Evolutionary conservation across 2,113 vertebrate species (phyloP).

Genomic region (Apus apus): DNA sequence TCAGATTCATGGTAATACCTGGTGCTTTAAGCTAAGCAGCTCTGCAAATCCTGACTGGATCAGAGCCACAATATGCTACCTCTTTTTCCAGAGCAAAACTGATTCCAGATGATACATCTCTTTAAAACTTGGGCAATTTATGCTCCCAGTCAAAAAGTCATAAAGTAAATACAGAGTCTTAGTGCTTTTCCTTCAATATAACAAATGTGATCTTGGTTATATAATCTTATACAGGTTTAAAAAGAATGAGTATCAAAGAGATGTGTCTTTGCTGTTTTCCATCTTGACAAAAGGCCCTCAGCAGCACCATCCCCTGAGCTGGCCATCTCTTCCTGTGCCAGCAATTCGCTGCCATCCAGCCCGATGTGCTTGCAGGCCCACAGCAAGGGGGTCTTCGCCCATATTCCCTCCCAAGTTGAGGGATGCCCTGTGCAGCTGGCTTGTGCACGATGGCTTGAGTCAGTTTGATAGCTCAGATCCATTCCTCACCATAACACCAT

Average conservation of each 20-base stretch:
- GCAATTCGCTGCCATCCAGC: not conserved
- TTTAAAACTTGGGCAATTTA: constrained; percentile 32
- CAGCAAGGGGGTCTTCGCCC: not conserved
- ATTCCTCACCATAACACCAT: not conserved
- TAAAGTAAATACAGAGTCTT: not conserved
- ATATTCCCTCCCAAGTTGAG: not conserved
- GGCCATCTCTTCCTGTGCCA: not conserved
- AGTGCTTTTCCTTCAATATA: constrained; percentile 44
- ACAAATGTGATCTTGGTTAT: constrained; percentile 2
- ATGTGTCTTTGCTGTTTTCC: not conserved
- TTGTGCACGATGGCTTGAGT: not conserved
- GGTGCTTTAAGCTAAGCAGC: constrained; percentile 8
- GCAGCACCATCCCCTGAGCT: not conserved
- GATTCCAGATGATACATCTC: not conserved
- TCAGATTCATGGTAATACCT: not conserved
- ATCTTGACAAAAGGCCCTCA: not conserved
- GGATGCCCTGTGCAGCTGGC: not conserved
- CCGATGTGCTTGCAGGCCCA: fast-evolving
- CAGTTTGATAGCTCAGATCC: too few relatives aligned
- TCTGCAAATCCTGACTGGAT: not conserved
- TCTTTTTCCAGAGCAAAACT: not conserved
- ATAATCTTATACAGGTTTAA: constrained; percentile 54
- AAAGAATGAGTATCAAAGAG: not conserved
- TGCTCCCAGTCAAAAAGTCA: constrained; percentile 13
- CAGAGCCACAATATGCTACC: not conserved